phyloP scores from a whole-genome alignment of 35 echinoderm and acorn worm genomes.

The Ophioderma brevispina region DNA sequence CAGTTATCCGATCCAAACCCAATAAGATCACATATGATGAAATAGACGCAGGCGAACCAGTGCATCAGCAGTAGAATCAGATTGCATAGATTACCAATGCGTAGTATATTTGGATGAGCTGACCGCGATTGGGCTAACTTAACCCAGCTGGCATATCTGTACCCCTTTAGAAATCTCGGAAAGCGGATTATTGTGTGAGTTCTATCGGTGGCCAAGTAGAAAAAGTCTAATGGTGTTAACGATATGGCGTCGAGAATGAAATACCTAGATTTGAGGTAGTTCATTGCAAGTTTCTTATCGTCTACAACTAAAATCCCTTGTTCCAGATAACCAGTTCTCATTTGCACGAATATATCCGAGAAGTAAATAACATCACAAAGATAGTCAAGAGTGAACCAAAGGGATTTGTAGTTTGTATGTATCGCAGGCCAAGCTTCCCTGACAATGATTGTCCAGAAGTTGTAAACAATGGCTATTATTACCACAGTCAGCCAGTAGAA shows the following conservation, averaged over 20 bases:
- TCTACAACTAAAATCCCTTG: slow-evolving; percentile 78
- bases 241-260: slow-evolving; percentile 66
- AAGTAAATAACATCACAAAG: slow-evolving; percentile 81
- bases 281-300: slow-evolving; percentile 35
- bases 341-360: slow-evolving; percentile 79
- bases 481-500: slow-evolving; percentile 88
- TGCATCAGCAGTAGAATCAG: slow-evolving; percentile 73
- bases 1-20: slow-evolving; percentile 69
- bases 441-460: slow-evolving; percentile 80
- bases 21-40: slow-evolving; percentile 55
- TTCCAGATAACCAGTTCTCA: slow-evolving; percentile 73
- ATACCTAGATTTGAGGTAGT: slow-evolving; percentile 63
- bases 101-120: slow-evolving; percentile 62
- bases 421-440: slow-evolving; percentile 66
- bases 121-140: slow-evolving; percentile 66
- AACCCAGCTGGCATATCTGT: slow-evolving; percentile 50
- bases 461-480: slow-evolving; percentile 69
- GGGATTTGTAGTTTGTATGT: neutral
- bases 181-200: slow-evolving; percentile 55
- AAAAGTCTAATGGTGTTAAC: slow-evolving; percentile 60
- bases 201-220: slow-evolving; percentile 41
- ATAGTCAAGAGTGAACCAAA: slow-evolving; percentile 81
- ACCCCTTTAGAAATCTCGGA: slow-evolving; percentile 70
- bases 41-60: slow-evolving; percentile 69
- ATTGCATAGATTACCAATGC: slow-evolving; percentile 74